Percentiles rank a stretch among this genome's conserved stretches.
Evolutionary conservation across 2,797 vertebrate species (phyloP).

Genomic region (Enteromius viviparus): DNA sequence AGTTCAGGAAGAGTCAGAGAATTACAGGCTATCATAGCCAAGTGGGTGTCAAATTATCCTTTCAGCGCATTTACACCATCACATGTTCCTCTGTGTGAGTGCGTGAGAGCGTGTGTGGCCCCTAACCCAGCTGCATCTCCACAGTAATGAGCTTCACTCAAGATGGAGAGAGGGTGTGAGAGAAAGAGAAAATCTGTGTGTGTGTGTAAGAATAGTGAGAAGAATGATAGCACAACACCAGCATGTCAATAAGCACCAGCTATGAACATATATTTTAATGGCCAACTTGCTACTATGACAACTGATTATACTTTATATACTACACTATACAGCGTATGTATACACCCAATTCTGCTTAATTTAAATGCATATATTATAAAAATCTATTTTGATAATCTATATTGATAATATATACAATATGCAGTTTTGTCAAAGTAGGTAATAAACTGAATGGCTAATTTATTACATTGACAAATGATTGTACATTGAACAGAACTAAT

Average conservation of each 20-base stretch:
- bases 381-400: too few species aligned
- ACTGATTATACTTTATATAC: not conserved
- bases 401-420: too few species aligned
- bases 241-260: not conserved
- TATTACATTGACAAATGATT: not conserved
- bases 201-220: slow-evolving; percentile 52
- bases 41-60: slow-evolving; percentile 74
- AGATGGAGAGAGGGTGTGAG: slow-evolving; percentile 18
- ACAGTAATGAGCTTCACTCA: slow-evolving; percentile 34
- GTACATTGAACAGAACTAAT: not conserved
- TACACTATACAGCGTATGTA: not conserved
- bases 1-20: slow-evolving; percentile 64
- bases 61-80: slow-evolving; percentile 71
- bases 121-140: slow-evolving; percentile 22
- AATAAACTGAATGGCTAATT: not conserved
- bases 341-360: not conserved
- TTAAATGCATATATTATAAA: not conserved
- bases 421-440: too few species aligned
- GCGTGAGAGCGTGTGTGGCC: slow-evolving; percentile 32
- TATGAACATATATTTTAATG: not conserved
- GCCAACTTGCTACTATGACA: not conserved
- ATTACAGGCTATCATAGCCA: slow-evolving; percentile 69
- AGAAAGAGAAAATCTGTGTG: not conserved
- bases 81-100: slow-evolving; percentile 53
- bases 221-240: slow-evolving; percentile 1